A percentile compares a stretch with the other conserved stretches of the same genome.
Evolutionary conservation across 2,888 invertebrate species (phyloP).

Genomic region (Rhagonycha fulva): DNA sequence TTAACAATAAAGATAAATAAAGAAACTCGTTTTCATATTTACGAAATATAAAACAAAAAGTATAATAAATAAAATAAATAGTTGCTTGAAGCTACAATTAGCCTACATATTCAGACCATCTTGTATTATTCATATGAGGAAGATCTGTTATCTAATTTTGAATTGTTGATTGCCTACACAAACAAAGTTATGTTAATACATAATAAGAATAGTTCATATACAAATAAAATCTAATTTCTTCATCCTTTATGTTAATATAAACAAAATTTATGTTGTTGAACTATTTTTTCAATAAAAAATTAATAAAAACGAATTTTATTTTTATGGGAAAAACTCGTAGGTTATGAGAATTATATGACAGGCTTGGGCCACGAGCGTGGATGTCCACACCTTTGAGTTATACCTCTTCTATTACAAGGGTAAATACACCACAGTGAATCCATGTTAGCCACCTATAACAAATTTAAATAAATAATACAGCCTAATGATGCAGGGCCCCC

Average conservation of each 20-base stretch:
- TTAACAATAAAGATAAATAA: neutral
- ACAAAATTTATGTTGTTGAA: neutral
- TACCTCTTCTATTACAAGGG: constrained; percentile 36
- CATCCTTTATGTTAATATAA: neutral
- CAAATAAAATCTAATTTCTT: neutral
- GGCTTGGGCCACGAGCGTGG: constrained; percentile 40
- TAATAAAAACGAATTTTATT: neutral
- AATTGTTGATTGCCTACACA: neutral
- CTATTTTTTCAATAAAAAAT: neutral
- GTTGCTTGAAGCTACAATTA: neutral
- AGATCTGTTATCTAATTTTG: neutral
- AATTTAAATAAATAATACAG: constrained; percentile 40
- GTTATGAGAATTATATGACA: constrained; percentile 48
- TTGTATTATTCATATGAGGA: neutral
- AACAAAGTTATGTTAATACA: neutral
- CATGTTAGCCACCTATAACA: constrained; percentile 38
- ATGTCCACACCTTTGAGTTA: constrained; percentile 39
- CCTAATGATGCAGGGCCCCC: constrained; percentile 38
- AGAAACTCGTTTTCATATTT: neutral
- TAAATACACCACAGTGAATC: constrained; percentile 34
- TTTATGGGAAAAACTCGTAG: constrained; percentile 54
- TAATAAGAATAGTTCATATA: neutral
- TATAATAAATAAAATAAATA: neutral
- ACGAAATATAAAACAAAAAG: neutral
- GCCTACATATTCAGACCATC: neutral